Evolutionary conservation across 2,113 vertebrate species (phyloP).

Genomic region (Myiagra hebetior): DNA sequence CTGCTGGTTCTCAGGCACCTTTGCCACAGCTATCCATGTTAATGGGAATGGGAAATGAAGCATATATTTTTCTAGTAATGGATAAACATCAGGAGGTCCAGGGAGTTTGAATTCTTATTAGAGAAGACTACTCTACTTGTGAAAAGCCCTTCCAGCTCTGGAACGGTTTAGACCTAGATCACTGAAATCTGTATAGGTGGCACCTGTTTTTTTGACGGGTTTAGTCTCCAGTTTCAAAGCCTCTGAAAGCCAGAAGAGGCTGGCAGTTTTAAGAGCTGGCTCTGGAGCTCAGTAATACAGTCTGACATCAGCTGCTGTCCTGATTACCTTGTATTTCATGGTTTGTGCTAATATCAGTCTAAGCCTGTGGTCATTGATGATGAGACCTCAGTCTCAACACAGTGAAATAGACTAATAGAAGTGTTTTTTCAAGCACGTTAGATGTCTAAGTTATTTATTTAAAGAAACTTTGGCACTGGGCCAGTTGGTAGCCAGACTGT

Average conservation of each 20-base stretch:
- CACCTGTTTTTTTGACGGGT: not conserved
- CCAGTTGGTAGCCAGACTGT: not conserved
- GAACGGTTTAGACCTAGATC: slow-evolving; percentile 7
- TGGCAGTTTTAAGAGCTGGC: not conserved
- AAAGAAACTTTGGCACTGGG: not conserved
- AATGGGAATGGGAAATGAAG: slow-evolving; percentile 54
- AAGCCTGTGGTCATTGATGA: not conserved
- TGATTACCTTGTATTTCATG: not conserved
- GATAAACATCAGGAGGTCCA: slow-evolving; percentile 51
- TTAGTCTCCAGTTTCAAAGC: not conserved
- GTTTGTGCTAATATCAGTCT: not conserved
- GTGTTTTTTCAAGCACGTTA: not conserved
- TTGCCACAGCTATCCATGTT: slow-evolving; percentile 40
- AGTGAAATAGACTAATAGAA: not conserved
- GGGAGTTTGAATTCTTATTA: slow-evolving; percentile 41
- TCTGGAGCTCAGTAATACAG: not conserved
- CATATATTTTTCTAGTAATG: slow-evolving; percentile 54
- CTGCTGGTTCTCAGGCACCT: slow-evolving; percentile 43
- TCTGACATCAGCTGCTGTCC: not conserved
- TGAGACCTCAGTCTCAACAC: not conserved
- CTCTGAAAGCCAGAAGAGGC: not conserved
- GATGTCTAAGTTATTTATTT: not conserved
- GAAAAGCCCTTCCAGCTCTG: not conserved
- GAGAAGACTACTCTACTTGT: not conserved
- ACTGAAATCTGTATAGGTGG: not conserved